Conservation (phyloP, 2,113 vertebrate genomes). For the Microcebus jonahi region DNA sequence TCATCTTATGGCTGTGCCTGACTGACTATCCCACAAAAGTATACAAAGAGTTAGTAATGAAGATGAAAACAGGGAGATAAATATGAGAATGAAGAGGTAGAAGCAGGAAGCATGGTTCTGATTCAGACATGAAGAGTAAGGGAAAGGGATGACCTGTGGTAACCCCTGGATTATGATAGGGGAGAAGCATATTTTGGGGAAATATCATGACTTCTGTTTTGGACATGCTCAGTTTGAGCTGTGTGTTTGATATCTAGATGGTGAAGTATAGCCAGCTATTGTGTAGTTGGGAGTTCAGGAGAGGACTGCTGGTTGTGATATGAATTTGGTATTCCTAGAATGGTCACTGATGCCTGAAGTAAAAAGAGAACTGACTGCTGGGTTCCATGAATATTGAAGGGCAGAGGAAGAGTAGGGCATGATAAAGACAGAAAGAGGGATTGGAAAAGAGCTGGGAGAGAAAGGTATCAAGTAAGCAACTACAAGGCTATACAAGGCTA, state of each 20-base stretch:
- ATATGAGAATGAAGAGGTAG: neutral
- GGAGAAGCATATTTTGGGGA: neutral
- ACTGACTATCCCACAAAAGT: neutral
- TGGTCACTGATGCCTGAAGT: neutral
- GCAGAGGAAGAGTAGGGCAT: no score
- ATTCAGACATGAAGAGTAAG: neutral
- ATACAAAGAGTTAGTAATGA: neutral
- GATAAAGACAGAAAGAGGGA: no score
- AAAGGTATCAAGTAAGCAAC: no score
- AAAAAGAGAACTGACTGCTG: no score
- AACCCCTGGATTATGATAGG: neutral
- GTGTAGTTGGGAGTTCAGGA: neutral
- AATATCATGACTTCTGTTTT: neutral
- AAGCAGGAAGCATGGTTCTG: neutral
- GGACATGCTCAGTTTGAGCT: neutral
- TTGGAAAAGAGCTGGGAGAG: no score
- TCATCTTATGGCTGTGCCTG: neutral
- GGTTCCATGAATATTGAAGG: no score
- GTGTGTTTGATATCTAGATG: neutral
- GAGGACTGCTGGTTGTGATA: neutral
- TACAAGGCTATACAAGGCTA: no score
- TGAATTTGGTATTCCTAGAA: neutral
- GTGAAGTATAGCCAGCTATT: neutral
- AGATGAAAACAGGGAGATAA: neutral
- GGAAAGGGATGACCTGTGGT: neutral